Evolutionary conservation across 2,113 vertebrate genomes (phyloP), one percentile per base, ranked within the genome.

Genomic region (Tichodroma muraria): DNA sequence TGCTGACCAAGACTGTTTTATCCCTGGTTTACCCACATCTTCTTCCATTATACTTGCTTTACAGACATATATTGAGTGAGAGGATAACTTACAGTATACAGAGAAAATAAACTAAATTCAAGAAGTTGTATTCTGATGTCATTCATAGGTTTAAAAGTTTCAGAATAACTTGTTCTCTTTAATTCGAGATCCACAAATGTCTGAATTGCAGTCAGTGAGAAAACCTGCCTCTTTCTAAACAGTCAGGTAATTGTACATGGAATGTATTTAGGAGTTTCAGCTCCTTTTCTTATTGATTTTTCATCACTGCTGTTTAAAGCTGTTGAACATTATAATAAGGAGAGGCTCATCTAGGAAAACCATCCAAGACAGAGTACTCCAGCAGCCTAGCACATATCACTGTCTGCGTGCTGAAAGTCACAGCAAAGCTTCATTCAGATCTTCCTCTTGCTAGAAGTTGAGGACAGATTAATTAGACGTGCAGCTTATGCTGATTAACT

Each of bases 381-480:
- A 49, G 27, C 63, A 76, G 23, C 49, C 52, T 15, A 54, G 6
- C 15, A 2, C 20, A 2, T 27, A 11, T 27, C 61, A 42, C 53
- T 76, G 88, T 38, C 42, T 77, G 25, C 0, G 0, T 88, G 69
- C 60, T 64, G n/a, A 42, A 82, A 83, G 76, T 70, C 76, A 61
- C 59, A 60, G 69, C 65, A 57, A 88, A 90, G 63, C 88, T 65
- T 72, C 65, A 47, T 68, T 90, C 64, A 84, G 37, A 65, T 66
- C 54, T 61, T 75, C 25, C 56, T 53, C 31, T 81, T 72, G 56
- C 71, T 85, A 27, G 28, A 93, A 94, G 49, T 80, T 85, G 40
- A 86, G 66, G 52, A 76, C 71, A 92, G 93, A 73, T 90, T 73
- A 90, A 94, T 94, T 92, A 92, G 91, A 86, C 38, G 33, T 86